Percentiles rank a stretch among this genome's conserved stretches.
These are phyloP conservation scores for Lacerta bilineata DNA, from an alignment of 2,797 vertebrate species.

Conservation along the genomic window DNA sequence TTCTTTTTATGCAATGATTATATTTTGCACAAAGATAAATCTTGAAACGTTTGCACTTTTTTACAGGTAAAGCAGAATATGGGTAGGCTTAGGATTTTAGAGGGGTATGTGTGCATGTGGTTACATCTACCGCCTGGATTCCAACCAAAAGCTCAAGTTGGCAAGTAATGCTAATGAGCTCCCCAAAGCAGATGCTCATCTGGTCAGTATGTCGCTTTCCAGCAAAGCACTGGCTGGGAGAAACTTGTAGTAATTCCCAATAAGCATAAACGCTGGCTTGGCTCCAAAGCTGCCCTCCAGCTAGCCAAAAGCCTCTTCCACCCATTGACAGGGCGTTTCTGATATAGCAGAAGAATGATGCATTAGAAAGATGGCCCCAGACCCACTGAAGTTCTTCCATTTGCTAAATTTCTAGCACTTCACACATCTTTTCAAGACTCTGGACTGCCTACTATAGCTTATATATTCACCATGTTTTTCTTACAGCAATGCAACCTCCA, in stretches of 20 bases:
- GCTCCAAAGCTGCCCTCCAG: background rate
- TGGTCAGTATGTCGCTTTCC: background rate
- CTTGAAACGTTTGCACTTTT: slow-evolving; percentile 28
- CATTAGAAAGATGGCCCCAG: background rate
- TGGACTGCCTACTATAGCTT: background rate
- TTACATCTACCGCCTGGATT: no score
- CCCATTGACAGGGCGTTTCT: background rate
- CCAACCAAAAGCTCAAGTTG: background rate
- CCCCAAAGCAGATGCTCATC: background rate
- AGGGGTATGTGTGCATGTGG: background rate
- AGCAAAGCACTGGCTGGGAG: background rate
- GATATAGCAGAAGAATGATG: background rate
- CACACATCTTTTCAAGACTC: background rate
- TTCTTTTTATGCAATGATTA: slow-evolving; percentile 51
- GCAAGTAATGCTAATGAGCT: background rate
- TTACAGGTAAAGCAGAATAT: background rate
- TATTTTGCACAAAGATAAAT: slow-evolving; percentile 33
- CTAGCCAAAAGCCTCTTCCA: background rate
- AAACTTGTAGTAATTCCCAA: background rate
- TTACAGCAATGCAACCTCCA: background rate
- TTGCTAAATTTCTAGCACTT: background rate
- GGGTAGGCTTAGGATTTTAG: background rate
- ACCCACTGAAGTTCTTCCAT: background rate
- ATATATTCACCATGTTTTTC: background rate
- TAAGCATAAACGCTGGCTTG: background rate